A percentile compares a stretch with the other conserved stretches of the same genome.
These are phyloP conservation scores for Amblyornis subalaris DNA, from an alignment of 2,113 vertebrate species.

Conservation along the genomic window DNA sequence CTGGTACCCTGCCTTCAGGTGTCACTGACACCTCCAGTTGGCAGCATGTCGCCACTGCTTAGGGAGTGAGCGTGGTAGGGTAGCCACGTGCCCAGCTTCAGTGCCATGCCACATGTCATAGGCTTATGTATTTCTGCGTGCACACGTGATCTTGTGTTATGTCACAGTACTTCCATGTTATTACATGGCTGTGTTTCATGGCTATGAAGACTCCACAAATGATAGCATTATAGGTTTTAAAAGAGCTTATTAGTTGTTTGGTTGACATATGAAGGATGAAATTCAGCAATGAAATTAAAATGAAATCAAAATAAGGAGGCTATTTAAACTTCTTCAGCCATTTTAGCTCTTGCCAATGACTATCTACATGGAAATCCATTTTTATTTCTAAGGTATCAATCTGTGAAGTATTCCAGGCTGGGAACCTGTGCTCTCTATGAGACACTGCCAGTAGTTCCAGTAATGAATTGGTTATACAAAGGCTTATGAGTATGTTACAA, in stretches of 20 bases:
- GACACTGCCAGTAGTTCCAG: not conserved
- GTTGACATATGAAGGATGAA: not conserved
- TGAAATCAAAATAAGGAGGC: not conserved
- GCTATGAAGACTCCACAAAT: not conserved
- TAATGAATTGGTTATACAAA: not conserved
- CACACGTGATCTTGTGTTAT: not conserved
- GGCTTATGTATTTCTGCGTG: not conserved
- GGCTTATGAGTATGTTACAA: not conserved
- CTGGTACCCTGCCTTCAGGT: not conserved
- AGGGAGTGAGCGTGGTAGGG: accelerated
- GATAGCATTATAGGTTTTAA: not conserved
- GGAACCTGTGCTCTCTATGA: not conserved
- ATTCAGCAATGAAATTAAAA: not conserved
- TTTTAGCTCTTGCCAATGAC: not conserved
- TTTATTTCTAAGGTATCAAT: not conserved
- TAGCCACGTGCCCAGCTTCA: not conserved
- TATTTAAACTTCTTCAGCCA: not conserved
- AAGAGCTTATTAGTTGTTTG: not conserved
- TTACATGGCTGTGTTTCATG: not conserved
- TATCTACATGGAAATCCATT: not conserved
- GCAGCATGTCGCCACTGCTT: not conserved
- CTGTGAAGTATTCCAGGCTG: not conserved
- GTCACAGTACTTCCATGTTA: not conserved
- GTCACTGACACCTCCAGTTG: not conserved
- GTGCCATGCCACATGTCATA: not conserved